Evolutionary conservation across 2,797 vertebrate genomes (phyloP), one percentile per base, ranked within the genome.

Genomic region (Pangasius macronema): DNA sequence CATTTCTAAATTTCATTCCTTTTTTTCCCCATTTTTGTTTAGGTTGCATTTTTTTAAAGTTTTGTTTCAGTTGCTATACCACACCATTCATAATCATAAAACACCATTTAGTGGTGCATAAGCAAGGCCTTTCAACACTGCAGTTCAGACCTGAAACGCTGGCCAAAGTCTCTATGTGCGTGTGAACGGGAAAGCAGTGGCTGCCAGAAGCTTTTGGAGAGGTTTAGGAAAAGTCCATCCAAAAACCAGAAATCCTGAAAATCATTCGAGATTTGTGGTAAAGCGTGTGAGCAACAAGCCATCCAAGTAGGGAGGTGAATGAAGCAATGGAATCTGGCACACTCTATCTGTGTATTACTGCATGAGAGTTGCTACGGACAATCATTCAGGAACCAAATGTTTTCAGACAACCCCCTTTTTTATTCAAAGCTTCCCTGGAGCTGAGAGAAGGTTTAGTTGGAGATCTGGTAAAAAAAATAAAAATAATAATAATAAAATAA

Each of bases 311-410:
- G 16, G 61, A 79, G 75, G 20, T 63, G 39, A 82, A 49, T 76
- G 49, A 87, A 86, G 84, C 75, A 88, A 81, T 84, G 87, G 84
- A 88, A 90, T 85, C 86, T 87, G 80, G 82, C 59, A 67, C 24
- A 67, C 36, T 46, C 49, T n/a, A 24, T 75, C 10, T 42, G 55
- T 82, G 77, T 65, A 4, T 73, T 82, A 53, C 24, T 82, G 27
- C 61, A 82, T 14, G 3, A 20, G 42, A 3, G 3, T 65, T 3
- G 13, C 13, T 46, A 46, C 6, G 2, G 57, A 24, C 24, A 49
- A 65, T 68, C 59, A n/a, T 63, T 82, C 3, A 63, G 36, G 53
- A 79, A n/a, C 30, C 51, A 57, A 57, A 30, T 70, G n/a, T 30
- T 63, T 70, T 39, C 9, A 85, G 8, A 68, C 30, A 3, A 70